phyloP scores from a whole-genome alignment of 2,888 invertebrate species.

The Brachyptera risi region DNA sequence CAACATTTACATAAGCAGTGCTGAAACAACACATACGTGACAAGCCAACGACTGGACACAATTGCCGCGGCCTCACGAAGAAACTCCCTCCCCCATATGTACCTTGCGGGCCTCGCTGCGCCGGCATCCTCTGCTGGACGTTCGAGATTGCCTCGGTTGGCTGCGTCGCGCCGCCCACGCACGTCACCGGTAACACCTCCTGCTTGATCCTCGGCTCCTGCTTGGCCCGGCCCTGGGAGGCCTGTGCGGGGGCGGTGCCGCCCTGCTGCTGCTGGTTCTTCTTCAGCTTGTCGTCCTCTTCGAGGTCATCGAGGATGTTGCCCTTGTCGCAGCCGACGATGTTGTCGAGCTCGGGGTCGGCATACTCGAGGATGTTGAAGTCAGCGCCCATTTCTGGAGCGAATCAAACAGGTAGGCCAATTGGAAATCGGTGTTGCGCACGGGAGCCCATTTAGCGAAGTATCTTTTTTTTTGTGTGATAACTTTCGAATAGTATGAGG shows the following conservation, averaged over 20 bases:
- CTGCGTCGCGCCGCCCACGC: not conserved
- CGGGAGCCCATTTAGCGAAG: too few relatives aligned
- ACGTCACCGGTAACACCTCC: not conserved
- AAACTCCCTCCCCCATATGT: too few relatives aligned
- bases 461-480: too few relatives aligned
- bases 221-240: not conserved
- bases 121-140: not conserved
- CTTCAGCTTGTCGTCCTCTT: slow-evolving; percentile 55
- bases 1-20: too few relatives aligned
- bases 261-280: not conserved
- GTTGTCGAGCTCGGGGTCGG: slow-evolving; percentile 86
- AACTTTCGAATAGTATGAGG: too few relatives aligned
- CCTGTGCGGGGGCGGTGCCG: not conserved
- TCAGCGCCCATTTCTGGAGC: slow-evolving; percentile 88
- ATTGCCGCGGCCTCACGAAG: too few relatives aligned
- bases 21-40: too few relatives aligned
- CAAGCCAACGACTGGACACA: too few relatives aligned
- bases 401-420: too few relatives aligned
- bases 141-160: not conserved
- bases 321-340: slow-evolving; percentile 74
- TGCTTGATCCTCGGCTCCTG: slow-evolving; percentile 15
- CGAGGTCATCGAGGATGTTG: slow-evolving; percentile 82
- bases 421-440: too few relatives aligned
- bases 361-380: slow-evolving; percentile 93
- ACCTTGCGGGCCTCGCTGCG: not conserved